Percentiles rank a stretch among this genome's conserved stretches.
phyloP scores from a whole-genome alignment of 2,888 invertebrate species.

The Drosophila nr. perissopoda region DNA sequence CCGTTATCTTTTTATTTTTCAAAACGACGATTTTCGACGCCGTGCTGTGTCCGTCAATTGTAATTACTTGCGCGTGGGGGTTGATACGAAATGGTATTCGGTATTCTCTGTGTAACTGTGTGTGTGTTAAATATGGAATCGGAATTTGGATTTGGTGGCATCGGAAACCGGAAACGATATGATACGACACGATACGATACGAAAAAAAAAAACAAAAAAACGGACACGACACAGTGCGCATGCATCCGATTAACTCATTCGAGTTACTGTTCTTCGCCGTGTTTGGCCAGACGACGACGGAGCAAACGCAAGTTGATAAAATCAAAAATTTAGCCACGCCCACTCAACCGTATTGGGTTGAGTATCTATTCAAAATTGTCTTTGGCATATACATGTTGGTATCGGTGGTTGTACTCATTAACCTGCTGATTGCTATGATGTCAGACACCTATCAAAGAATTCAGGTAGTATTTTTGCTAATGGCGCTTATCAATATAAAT shows the following conservation, averaged over 20 bases:
- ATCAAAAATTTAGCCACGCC: conserved; percentile 85
- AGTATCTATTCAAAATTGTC: conserved; percentile 93
- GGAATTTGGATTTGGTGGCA: conserved; percentile 20
- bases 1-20: conserved; percentile 79
- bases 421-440: conserved; percentile 99
- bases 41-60: conserved; percentile 54
- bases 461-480: conserved; percentile 89
- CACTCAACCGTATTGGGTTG: conserved; percentile 92
- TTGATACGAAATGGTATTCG: conserved; percentile 26
- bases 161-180: conserved; percentile 36
- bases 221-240: conserved; percentile 89
- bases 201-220: neutral
- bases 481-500: conserved; percentile 51
- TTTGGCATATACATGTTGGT: conserved; percentile 99
- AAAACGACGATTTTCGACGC: conserved; percentile 52
- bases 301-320: conserved; percentile 90
- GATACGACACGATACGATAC: neutral
- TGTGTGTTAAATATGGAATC: conserved; percentile 30
- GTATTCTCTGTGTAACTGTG: conserved; percentile 29
- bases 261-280: conserved; percentile 99
- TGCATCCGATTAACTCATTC: conserved; percentile 96
- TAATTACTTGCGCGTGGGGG: conserved; percentile 35
- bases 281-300: conserved; percentile 96
- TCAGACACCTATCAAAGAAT: conserved; percentile 99
- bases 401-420: conserved; percentile 99